Evolutionary conservation across 2,888 invertebrate species (phyloP), one percentile per base, ranked within the genome.

Genomic region (Pecten maximus): DNA sequence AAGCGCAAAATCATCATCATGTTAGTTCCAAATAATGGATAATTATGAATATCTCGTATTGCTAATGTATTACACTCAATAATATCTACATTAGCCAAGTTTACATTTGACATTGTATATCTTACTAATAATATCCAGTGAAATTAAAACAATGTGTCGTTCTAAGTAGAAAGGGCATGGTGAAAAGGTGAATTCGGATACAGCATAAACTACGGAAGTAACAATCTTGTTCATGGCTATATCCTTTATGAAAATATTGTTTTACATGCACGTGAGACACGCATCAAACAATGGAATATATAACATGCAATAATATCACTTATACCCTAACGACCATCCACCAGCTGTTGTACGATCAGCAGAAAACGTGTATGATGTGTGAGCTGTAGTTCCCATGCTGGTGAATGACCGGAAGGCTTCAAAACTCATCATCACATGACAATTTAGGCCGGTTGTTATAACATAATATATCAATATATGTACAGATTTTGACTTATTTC

Each of bases 381-480:
- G 74, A 74, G 74, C 74, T 74, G 74, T 74, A 74, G 74, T 74
- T 35, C 4, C 74, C 28, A 35, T 35, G 28, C 28, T 74, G 74
- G 74, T 74, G 74, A 74, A 74, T 74, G 74, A 35, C 74, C 74
- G 74, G 23, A 74, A 74, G 74, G 74, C 35, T 35, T 54, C 54
- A 74, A 74, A 28, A 74, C 35, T 28, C 74, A 74, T 74, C 35
- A 74, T 74, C 74, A 74, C 35, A 74, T 74, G 35, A 74, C 74
- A 74, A 35, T 74, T 74, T 74, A 74, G 74, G 74, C 74, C 74
- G 74, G 74, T 74, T 74, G 35, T 74, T 74, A 23, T 0, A 74
- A 74, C 74, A 74, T 35, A 74, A 74, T 74, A 74, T 74, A 74
- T 74, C 35, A 28, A 74, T 74, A 6, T 74, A 74, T 74, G 74